A percentile compares a stretch with the other conserved stretches of the same genome.
Evolutionary conservation across 1,140 invertebrate genomes (phyloP).

Genomic region (Nomia melanderi): DNA sequence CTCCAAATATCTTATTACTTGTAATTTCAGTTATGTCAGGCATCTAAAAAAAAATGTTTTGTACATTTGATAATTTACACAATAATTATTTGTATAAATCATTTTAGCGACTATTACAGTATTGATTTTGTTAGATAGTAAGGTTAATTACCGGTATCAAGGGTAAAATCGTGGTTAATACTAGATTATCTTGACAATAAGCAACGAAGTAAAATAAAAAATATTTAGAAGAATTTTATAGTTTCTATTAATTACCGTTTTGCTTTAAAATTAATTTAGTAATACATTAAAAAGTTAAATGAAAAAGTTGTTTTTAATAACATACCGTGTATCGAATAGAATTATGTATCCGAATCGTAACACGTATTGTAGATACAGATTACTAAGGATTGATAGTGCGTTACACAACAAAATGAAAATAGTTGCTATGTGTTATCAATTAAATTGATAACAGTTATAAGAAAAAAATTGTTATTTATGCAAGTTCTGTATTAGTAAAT

Average conservation of each 20-base stretch:
- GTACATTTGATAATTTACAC: not conserved
- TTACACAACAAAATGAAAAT: not conserved
- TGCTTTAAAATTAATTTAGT: no score
- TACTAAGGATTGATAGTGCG: no score
- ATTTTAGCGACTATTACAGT: no score
- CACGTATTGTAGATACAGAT: no score
- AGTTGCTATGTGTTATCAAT: constrained; percentile 6
- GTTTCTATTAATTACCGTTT: no score
- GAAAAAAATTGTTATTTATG: not conserved
- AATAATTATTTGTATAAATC: not conserved
- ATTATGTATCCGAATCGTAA: not conserved
- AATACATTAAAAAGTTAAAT: not conserved
- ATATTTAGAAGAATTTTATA: no score
- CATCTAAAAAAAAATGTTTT: constrained; percentile 72
- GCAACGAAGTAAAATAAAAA: no score
- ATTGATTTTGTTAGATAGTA: no score
- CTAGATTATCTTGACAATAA: no score
- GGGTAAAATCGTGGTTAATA: no score
- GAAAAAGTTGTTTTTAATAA: not conserved
- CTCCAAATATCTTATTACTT: constrained; percentile 89
- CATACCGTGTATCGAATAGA: constrained; percentile 12
- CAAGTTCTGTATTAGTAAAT: not conserved
- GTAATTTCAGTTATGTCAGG: constrained; percentile 83
- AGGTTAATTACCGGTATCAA: no score
- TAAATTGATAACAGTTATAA: constrained; percentile 5